Percentiles rank a stretch among this genome's conserved stretches.
Conservation (phyloP, 2,797 vertebrate genomes). For the Melanogrammus aeglefinus region DNA sequence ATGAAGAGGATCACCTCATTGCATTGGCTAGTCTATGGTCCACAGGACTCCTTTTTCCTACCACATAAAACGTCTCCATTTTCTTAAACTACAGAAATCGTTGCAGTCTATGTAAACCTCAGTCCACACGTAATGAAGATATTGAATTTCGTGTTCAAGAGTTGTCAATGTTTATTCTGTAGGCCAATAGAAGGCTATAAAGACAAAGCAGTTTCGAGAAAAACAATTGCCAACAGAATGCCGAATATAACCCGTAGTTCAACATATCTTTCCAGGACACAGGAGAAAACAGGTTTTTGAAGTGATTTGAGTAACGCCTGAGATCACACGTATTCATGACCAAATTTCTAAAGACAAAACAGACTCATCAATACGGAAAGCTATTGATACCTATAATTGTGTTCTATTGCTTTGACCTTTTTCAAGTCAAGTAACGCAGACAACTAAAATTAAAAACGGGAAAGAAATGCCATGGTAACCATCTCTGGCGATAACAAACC, state of each 20-base stretch:
- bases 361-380: neutral
- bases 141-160: neutral
- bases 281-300: slow-evolving; percentile 2
- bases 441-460: neutral
- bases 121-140: neutral
- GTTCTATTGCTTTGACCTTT: neutral
- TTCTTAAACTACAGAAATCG: neutral
- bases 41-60: no score
- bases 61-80: neutral
- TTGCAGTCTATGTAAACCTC: neutral
- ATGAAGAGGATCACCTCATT: no score
- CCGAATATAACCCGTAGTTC: neutral
- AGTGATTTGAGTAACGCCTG: slow-evolving; percentile 40
- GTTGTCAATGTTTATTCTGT: neutral
- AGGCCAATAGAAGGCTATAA: neutral
- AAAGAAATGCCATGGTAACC: neutral
- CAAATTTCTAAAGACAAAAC: neutral
- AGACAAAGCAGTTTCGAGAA: neutral
- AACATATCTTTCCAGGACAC: neutral
- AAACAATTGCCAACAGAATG: neutral
- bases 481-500: neutral
- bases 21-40: no score
- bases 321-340: slow-evolving; percentile 26
- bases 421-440: neutral
- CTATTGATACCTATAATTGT: neutral